phyloP scores from a whole-genome alignment of 2,797 vertebrate species.

The Paratrypauchen microcephalus region DNA sequence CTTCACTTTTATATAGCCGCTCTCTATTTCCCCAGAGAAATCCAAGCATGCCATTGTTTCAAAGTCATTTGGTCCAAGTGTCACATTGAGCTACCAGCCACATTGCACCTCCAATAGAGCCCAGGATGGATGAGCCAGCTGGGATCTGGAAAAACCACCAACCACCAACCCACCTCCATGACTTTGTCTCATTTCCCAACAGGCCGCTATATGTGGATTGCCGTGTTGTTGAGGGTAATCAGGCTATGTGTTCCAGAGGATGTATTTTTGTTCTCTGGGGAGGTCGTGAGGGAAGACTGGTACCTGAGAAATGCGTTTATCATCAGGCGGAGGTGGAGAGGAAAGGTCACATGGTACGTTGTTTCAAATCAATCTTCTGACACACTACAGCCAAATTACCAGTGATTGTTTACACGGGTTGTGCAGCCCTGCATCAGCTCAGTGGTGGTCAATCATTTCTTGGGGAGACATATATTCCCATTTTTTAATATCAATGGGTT shows the following conservation, averaged over 20 bases:
- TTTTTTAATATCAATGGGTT: neutral
- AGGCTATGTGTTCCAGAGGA: slow-evolving; percentile 53
- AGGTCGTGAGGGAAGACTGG: slow-evolving; percentile 36
- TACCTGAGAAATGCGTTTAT: slow-evolving; percentile 53
- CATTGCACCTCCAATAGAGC: slow-evolving; percentile 1
- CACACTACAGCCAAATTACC: slow-evolving; percentile 34
- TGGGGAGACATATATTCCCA: slow-evolving; percentile 16
- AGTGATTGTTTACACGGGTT: slow-evolving; percentile 55
- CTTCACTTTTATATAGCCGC: slow-evolving; percentile 15
- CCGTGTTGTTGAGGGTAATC: slow-evolving; percentile 50
- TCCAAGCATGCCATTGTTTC: slow-evolving; percentile 26
- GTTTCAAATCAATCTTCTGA: slow-evolving; percentile 57
- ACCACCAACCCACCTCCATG: slow-evolving; percentile 41
- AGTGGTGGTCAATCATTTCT: slow-evolving; percentile 40
- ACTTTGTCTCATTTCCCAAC: slow-evolving; percentile 46
- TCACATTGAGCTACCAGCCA: slow-evolving; percentile 31
- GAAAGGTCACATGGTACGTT: slow-evolving; percentile 51
- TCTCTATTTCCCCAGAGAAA: slow-evolving; percentile 26
- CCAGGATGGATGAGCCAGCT: slow-evolving; percentile 31
- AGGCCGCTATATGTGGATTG: slow-evolving; percentile 22
- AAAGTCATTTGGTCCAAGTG: slow-evolving; percentile 32
- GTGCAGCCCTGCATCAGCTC: slow-evolving; percentile 49
- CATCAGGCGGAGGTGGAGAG: slow-evolving; percentile 51
- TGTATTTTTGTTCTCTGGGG: slow-evolving; percentile 33
- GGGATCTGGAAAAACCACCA: slow-evolving; percentile 18